A percentile compares a stretch with the other conserved stretches of the same genome.
phyloP scores from a whole-genome alignment of 2,113 vertebrate genomes.

The Hemicordylus capensis region DNA sequence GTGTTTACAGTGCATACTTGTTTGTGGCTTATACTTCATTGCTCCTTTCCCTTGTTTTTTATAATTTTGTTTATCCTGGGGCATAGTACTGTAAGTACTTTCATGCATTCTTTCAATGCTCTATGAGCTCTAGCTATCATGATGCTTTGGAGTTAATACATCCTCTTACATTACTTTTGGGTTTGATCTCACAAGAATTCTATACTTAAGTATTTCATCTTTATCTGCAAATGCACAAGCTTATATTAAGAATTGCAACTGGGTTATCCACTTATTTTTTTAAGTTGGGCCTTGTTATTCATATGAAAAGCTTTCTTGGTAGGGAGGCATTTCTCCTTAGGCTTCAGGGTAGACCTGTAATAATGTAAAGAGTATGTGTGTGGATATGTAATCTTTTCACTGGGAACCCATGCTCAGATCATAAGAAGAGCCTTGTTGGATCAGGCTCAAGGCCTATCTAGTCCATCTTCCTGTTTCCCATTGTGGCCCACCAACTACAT shows the following conservation, averaged over 20 bases:
- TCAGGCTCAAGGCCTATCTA: too few species aligned
- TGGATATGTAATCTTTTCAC: background rate
- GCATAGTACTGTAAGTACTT: background rate
- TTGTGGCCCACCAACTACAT: too few species aligned
- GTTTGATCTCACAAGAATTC: too few species aligned
- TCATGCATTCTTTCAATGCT: background rate
- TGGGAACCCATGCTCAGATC: background rate
- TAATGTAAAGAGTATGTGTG: background rate
- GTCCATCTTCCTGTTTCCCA: too few species aligned
- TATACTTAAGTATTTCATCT: too few species aligned
- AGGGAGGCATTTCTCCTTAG: background rate
- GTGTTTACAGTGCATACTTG: background rate
- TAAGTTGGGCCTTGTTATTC: background rate
- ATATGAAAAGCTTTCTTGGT: background rate
- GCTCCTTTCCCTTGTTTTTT: background rate
- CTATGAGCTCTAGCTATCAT: background rate
- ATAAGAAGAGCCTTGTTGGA: too few species aligned
- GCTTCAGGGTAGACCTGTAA: too few species aligned
- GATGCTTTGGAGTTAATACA: background rate
- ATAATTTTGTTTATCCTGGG: background rate
- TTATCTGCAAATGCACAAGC: too few species aligned
- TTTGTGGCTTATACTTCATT: background rate
- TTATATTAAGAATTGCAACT: background rate
- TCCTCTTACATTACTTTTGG: background rate
- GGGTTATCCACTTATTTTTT: background rate